phyloP scores from a whole-genome alignment of 2,797 vertebrate species.

The Bradypodion ventrale region DNA sequence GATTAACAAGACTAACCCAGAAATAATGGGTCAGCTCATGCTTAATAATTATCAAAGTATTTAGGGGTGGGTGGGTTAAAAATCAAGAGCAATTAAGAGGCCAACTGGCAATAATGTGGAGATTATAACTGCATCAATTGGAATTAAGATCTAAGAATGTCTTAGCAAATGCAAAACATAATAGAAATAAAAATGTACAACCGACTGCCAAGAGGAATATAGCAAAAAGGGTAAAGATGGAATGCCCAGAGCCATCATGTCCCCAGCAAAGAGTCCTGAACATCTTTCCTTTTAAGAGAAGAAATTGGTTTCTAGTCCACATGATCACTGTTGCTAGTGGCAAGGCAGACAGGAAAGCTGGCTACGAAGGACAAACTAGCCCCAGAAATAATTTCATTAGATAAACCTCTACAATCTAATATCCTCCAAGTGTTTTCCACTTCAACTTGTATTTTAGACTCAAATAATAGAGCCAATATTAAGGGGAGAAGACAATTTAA shows the following conservation, averaged over 20 bases:
- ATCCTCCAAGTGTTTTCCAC: background rate
- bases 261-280: background rate
- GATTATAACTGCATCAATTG: constrained; percentile 54
- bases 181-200: constrained; percentile 41
- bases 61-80: constrained; percentile 31
- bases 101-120: constrained; percentile 52
- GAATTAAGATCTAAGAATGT: constrained; percentile 40
- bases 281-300: background rate
- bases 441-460: background rate
- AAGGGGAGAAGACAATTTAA: too few relatives aligned
- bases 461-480: background rate
- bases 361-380: background rate
- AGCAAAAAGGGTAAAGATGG: constrained; percentile 12
- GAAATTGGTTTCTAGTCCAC: background rate
- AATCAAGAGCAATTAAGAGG: constrained; percentile 55
- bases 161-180: constrained; percentile 42
- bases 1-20: constrained; percentile 49
- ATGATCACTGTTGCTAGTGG: too few relatives aligned
- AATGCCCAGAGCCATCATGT: too few relatives aligned
- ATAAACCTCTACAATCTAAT: background rate
- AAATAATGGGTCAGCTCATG: constrained; percentile 52
- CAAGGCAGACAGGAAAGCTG: background rate
- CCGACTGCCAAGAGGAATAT: constrained; percentile 24
- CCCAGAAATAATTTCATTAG: background rate
- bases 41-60: constrained; percentile 33